Base-by-base conservation (phyloP, 2,888 invertebrate species). In the Nemoura dubitans region DNA sequence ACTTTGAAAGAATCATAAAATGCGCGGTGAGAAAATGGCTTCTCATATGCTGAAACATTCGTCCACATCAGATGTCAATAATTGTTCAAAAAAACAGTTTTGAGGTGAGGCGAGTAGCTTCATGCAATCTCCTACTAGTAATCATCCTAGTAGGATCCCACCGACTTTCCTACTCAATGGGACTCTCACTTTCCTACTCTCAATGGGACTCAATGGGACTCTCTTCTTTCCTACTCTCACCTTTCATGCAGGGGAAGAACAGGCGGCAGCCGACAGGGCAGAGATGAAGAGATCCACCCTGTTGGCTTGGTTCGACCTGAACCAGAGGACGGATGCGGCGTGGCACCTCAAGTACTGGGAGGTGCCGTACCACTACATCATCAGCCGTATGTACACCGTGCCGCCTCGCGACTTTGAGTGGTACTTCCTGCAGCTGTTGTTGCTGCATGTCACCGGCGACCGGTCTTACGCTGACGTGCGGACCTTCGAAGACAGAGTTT, bases 401-500 rank as follows among this genome's bases (percentile, higher is more conserved):
- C 89, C 90, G 89, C 90, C 90, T 76, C 90, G 86, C 25, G 88
- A 90, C 42, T 59, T 78, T 77, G 90, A 90, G 88, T 90, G 90
- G 85, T 90, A 89, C 87, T 90, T 89, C 89, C 88, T 91, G 86
- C 89, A 90, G 10, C 87, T 91, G 87, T 84, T 91, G 84, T 87
- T 91, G 85, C 87, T 89, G 7, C 89, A 89, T 87, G 89, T 91
- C 16, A 89, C 89, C 84, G 90, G 90, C 2, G 91, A 91, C 87
- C 90, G 90, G 81, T 91, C 90, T 87, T 90, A 90, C n/a, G n/a
- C n/a, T 86, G 16, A 89, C 88, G 87, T 91, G 82, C 87, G 90
- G 90, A 91, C 90, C 87, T 90, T 92, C 81, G 88, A 91, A 90
- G 91, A 90, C 88, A 43, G 82, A 88, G n/a, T 90, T 83, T 91